Conservation (phyloP, 2,797 vertebrate species). For the Catostomus latipinnis region DNA sequence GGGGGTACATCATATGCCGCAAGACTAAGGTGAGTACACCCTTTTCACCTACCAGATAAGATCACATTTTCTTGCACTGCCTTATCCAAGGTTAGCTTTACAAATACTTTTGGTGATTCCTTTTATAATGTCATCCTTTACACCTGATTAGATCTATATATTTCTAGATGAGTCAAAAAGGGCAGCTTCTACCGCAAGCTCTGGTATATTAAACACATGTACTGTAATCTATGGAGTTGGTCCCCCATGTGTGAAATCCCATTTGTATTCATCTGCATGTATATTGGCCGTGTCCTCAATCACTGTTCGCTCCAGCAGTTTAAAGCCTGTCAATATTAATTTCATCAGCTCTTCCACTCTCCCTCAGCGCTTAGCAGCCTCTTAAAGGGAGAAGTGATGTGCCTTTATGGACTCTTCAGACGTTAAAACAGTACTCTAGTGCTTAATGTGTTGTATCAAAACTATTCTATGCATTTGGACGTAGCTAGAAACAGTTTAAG, state of each 20-base stretch:
- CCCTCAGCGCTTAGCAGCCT: constrained; percentile 20
- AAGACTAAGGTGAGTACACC: constrained; percentile 5
- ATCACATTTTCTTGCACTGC: background rate
- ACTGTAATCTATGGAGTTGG: constrained; percentile 31
- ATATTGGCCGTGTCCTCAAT: constrained; percentile 28
- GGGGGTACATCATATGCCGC: background rate
- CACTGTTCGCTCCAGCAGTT: constrained; percentile 37
- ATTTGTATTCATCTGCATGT: constrained; percentile 49
- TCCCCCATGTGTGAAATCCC: constrained; percentile 30
- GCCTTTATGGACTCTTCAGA: constrained; percentile 1
- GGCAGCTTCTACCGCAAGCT: background rate
- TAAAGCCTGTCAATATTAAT: constrained; percentile 45
- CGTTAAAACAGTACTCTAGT: constrained; percentile 1
- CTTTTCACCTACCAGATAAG: background rate
- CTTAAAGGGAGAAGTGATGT: constrained; percentile 14
- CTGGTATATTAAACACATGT: background rate
- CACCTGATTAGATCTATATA: background rate
- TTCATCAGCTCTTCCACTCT: constrained; percentile 36
- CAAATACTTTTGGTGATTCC: background rate
- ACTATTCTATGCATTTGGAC: background rate
- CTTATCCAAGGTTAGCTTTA: background rate
- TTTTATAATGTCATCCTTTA: constrained; percentile 9
- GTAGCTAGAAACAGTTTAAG: background rate
- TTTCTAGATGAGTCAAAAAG: background rate
- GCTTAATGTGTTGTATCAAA: background rate